These are phyloP conservation scores for Botia kubotai DNA, from an alignment of 2,797 vertebrate genomes.

Conservation along the genomic window DNA sequence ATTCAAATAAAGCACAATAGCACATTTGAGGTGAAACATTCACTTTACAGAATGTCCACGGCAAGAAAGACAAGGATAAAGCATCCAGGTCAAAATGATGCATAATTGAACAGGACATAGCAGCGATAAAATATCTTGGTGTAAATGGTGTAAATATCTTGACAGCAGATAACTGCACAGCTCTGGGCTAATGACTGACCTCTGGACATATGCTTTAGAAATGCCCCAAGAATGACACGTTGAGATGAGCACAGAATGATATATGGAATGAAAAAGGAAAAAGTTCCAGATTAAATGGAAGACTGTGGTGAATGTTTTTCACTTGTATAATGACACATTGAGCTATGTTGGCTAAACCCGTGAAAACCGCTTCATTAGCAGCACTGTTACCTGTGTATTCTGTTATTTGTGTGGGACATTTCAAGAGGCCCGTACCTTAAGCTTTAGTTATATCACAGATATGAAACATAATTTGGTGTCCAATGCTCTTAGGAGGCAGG, in stretches of 20 bases:
- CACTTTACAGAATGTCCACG: background rate
- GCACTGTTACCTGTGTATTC: no score
- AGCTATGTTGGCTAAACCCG: background rate
- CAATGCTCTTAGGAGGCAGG: no score
- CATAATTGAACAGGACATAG: slow-evolving; percentile 64
- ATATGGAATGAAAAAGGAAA: slow-evolving; percentile 16
- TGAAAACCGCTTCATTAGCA: no score
- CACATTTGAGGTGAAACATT: background rate
- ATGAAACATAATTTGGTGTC: background rate
- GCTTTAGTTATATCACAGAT: background rate
- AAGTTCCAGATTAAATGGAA: background rate
- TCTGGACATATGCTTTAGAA: slow-evolving; percentile 53
- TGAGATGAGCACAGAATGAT: slow-evolving; percentile 12
- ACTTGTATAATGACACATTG: background rate
- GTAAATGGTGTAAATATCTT: slow-evolving; percentile 58
- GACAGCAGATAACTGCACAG: slow-evolving; percentile 65
- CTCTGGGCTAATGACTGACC: slow-evolving; percentile 57
- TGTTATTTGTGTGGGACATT: no score
- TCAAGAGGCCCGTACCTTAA: background rate
- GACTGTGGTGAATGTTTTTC: background rate
- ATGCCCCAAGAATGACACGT: slow-evolving; percentile 33
- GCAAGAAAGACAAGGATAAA: slow-evolving; percentile 22
- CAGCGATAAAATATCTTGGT: slow-evolving; percentile 42
- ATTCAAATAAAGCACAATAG: slow-evolving; percentile 13
- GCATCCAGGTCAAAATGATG: slow-evolving; percentile 42